phyloP scores from a whole-genome alignment of 2,797 vertebrate genomes.

The Protonibea diacanthus region DNA sequence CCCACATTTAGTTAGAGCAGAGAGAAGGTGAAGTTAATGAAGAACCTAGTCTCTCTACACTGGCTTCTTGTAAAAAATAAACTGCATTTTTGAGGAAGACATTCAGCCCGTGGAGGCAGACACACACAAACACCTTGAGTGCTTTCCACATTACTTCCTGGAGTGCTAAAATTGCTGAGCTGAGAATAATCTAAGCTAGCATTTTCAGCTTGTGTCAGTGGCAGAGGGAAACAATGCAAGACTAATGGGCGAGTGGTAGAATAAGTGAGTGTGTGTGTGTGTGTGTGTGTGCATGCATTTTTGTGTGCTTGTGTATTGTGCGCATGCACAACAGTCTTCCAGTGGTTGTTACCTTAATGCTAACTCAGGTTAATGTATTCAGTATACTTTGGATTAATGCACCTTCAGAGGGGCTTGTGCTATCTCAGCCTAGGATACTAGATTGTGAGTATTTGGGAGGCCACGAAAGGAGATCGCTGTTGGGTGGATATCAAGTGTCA shows the following conservation, averaged over 20 bases:
- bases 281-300: neutral
- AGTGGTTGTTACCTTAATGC: constrained; percentile 56
- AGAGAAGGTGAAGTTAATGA: neutral
- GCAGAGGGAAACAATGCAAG: constrained; percentile 76
- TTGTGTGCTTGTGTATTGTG: neutral
- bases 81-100: constrained; percentile 45
- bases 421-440: constrained; percentile 53
- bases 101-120: constrained; percentile 31
- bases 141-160: constrained; percentile 66
- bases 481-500: constrained; percentile 20
- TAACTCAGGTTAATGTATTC: constrained; percentile 68
- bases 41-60: neutral
- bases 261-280: constrained; percentile 47
- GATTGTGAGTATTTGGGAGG: constrained; percentile 43
- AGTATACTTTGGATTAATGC: constrained; percentile 53
- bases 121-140: constrained; percentile 61
- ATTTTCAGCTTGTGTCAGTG: constrained; percentile 72
- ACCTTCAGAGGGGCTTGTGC: constrained; percentile 43
- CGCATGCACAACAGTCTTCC: constrained; percentile 30
- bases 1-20: neutral
- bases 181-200: constrained; percentile 70
- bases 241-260: constrained; percentile 72
- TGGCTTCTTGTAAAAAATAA: constrained; percentile 18
- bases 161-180: constrained; percentile 73
- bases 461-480: constrained; percentile 36